Evolutionary conservation across 2,797 vertebrate species (phyloP), one percentile per base, ranked within the genome.

Genomic region (Pelodytes ibericus): DNA sequence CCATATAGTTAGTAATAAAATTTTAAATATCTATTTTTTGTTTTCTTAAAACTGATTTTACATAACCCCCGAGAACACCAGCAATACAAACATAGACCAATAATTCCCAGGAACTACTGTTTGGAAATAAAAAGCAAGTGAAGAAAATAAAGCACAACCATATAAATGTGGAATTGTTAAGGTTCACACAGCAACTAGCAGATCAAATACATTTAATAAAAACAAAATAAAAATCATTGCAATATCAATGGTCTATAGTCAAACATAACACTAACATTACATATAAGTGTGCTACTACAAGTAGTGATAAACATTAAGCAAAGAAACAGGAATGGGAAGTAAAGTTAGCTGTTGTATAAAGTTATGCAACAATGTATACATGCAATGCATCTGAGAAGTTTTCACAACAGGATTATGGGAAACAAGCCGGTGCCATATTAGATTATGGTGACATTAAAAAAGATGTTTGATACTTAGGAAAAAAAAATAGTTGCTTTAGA

Each of bases 1-100:
- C 91, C 91, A 78, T 90, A 89, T 90, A 93, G 91, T 93, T 93
- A 93, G 91, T 93, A 92, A 91, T 93, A 92, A 53, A 92, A 90
- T 90, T 91, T 93, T 93, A 92, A 93, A 93, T 93, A 93, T 88
- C 91, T 92, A 92, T 83, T 79, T 91, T 92, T 87, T 90, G 90
- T 93, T 93, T 79, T 73, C 39, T 72, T 72, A 75, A 93, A 93
- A 92, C 91, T 92, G 91, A 92, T 92, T 93, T 91, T 92, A 93
- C 91, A 93, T 73, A 91, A 92, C 87, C 76, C 91, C 91, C 88
- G 92, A 90, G 87, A 92, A 93, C 90, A 92, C 89, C 88, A 88
- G 91, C 91, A 91, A 92, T 91, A 93, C 91, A 91, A 92, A 92
- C 91, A 92, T 86, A 92, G 89, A 89, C 91, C 88, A 90, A 87